Evolutionary conservation across 2,797 vertebrate species (phyloP), one percentile per base, ranked within the genome.

Genomic region (Acanthiza pusilla): DNA sequence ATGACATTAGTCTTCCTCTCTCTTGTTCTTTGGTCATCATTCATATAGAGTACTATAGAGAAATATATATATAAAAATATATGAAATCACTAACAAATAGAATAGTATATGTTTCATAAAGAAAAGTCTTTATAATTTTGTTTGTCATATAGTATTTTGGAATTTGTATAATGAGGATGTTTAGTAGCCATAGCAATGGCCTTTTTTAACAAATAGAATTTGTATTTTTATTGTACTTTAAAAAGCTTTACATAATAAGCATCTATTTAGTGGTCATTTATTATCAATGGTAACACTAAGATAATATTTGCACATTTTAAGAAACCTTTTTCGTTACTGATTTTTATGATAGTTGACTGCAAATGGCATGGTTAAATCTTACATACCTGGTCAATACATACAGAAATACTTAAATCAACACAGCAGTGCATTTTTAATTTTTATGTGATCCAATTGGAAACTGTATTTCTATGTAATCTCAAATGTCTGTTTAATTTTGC

Each of bases 141-240:
- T 97, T 97, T 96, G 96, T 97, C 97, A 95, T 96, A 97, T 96
- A 97, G 96, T 97, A 98, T 98, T 98, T 98, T 98, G 95, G 80
- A 97, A 98, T 98, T 98, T 98, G 96, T 98, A 98, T 93, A 97
- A 98, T 94, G 86, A 97, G 95, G 89, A 97, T 97, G 96, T 97
- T 98, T 98, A 97, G 97, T 96, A 97, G 98, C 96, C 97, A 94
- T 91, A 92, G 90, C 42, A 88, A 93, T 97, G 97, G 97, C 97
- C 93, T 98, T 98, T 97, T 98, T 97, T 97, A 98, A 98, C 97
- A 98, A 96, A 98, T 97, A 98, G 97, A 98, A 97, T 97, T 98
- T 98, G 98, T 98, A 98, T 98, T 98, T 98, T 98, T 98, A 97
- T 97, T 97, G 97, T 98, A 98, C 96, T 97, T 98, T 96, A 97